Conservation (phyloP, 1,140 invertebrate genomes). For the Drosophila sp. region DNA sequence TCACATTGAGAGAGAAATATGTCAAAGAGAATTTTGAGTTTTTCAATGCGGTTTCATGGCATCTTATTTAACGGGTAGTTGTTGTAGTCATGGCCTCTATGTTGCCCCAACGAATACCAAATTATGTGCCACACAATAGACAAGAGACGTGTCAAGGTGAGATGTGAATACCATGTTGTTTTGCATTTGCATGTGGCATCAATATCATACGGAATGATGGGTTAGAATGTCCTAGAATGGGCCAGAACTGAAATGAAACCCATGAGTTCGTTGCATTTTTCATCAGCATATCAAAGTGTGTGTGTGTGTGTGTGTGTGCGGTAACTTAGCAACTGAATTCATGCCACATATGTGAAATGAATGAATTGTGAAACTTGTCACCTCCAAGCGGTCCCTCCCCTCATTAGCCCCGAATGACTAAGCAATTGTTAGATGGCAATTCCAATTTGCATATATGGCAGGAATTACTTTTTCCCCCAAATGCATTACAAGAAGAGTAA, state of each 20-base stretch:
- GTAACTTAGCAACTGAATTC: background rate
- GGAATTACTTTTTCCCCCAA: no score
- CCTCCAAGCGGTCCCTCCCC: background rate
- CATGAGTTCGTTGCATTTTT: constrained; percentile 2
- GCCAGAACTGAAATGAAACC: background rate
- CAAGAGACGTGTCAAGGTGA: constrained; percentile 42
- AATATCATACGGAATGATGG: background rate
- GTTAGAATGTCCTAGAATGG: background rate
- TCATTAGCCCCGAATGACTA: background rate
- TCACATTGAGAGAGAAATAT: constrained; percentile 27
- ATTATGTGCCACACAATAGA: constrained; percentile 51
- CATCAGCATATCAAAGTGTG: background rate
- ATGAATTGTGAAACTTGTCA: constrained; percentile 10
- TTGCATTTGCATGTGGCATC: background rate
- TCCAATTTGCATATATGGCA: background rate
- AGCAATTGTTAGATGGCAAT: background rate
- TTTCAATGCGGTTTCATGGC: constrained; percentile 36
- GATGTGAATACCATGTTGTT: background rate
- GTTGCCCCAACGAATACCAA: constrained; percentile 38
- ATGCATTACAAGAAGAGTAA: no score
- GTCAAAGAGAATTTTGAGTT: constrained; percentile 67
- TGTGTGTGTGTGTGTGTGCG: background rate
- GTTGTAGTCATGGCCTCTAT: constrained; percentile 39
- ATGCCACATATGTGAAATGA: background rate
- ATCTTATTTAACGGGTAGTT: constrained; percentile 7